These are phyloP conservation scores for Engystomops pustulosus DNA, from an alignment of 2,113 vertebrate genomes.

Conservation along the genomic window DNA sequence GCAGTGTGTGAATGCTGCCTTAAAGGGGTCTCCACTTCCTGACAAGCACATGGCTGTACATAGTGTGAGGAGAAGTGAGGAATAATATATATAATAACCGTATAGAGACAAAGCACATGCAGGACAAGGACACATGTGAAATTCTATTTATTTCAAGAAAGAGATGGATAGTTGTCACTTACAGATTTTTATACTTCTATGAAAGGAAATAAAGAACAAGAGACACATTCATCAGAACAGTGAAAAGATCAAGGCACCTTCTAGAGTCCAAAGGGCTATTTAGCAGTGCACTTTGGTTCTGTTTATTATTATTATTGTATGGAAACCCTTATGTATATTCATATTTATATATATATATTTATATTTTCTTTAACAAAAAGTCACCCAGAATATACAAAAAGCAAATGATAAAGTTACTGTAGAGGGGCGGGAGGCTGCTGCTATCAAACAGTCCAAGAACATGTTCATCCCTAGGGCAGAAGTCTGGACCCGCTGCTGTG, in stretches of 20 bases:
- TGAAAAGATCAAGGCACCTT: slow-evolving; percentile 73
- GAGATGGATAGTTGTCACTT: slow-evolving; percentile 65
- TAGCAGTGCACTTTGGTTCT: slow-evolving; percentile 57
- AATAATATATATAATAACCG: not conserved
- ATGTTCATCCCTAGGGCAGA: slow-evolving; percentile 4
- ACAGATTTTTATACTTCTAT: slow-evolving; percentile 66
- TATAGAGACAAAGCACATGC: not conserved
- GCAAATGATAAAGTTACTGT: slow-evolving; percentile 9
- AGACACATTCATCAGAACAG: slow-evolving; percentile 70
- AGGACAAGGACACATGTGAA: slow-evolving; percentile 66
- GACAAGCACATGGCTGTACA: too few species aligned
- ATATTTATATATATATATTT: slow-evolving; percentile 27
- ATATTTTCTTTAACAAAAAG: slow-evolving; percentile 39
- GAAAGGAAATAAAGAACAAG: slow-evolving; percentile 66
- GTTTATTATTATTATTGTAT: slow-evolving; percentile 55
- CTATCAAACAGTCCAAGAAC: slow-evolving; percentile 7
- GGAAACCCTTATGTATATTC: slow-evolving; percentile 46
- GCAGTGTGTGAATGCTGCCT: too few species aligned
- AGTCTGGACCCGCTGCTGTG: slow-evolving; percentile 12
- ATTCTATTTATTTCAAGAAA: slow-evolving; percentile 74
- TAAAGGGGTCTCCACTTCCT: too few species aligned
- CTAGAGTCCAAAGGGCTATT: slow-evolving; percentile 67
- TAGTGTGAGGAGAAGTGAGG: too few species aligned
- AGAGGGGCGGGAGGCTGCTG: slow-evolving; percentile 6
- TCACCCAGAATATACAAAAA: slow-evolving; percentile 43